Base-by-base conservation (phyloP, 2,888 invertebrate genomes). In the Agriopis marginaria region DNA sequence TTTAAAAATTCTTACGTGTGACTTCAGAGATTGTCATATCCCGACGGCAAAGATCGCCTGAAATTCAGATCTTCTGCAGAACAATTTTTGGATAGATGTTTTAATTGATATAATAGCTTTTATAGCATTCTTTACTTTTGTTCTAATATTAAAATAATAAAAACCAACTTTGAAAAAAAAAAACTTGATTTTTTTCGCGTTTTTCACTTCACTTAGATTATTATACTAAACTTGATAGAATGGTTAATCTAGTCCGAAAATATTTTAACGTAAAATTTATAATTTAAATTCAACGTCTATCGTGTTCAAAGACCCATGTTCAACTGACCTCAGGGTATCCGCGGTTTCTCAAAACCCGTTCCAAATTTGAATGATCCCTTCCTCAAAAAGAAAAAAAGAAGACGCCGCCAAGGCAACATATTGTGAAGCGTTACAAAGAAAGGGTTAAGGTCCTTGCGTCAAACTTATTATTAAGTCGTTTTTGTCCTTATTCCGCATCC, bases 401-500 rank as follows among this genome's bases (percentile, higher is more conserved):
- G 81, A 84, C 65, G 14, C 65, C 86, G 81, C 82, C 83, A 88
- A 87, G 85, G 89, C 88, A 92, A 92, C 92, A 93, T 92, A 91
- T 92, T 92, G 93, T 89, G 62, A 51, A 89, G 86, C 92, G 91
- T 92, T 89, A 79, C 79, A 88, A 70, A 90, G 89, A 89, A 93
- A 91, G 92, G 93, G 93, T 92, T 91, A 91, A 91, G 88, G 89
- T 89, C 89, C 87, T 84, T 77, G 84, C 87, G 87, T 88, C 89
- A 87, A 91, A 91, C 89, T 89, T 93, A 89, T 92, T 93, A 93
- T 94, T 93, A 93, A 92, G 93, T 89, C 91, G 91, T 94, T 93
- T 93, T 93, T 93, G 91, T 93, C 92, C 92, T 90, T 87, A 85
- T 89, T 89, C 86, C 86, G 86, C 86, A 91, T 94, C 93, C 93